Percentiles rank a stretch among this genome's conserved stretches.
phyloP scores from a whole-genome alignment of 2,113 vertebrate species.

The Cyanoramphus novaezelandiae region DNA sequence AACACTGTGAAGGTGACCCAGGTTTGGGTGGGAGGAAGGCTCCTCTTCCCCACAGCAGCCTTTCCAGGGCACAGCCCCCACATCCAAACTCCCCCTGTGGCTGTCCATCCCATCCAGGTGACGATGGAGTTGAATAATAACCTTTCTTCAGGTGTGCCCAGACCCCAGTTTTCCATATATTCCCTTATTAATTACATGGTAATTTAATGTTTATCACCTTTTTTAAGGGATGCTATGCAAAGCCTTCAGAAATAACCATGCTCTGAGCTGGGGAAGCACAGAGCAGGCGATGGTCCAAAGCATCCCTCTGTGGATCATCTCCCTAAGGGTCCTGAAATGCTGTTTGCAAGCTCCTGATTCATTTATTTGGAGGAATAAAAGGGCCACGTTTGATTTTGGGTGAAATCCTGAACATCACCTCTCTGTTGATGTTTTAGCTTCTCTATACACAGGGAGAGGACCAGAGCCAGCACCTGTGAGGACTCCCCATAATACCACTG shows the following conservation, averaged over 20 bases:
- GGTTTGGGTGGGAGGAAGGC: neutral
- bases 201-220: no score
- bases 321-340: no score
- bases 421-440: neutral
- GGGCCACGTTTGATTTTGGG: neutral
- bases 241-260: fast-evolving
- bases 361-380: neutral
- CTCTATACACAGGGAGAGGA: fast-evolving
- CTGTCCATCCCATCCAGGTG: neutral
- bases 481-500: fast-evolving
- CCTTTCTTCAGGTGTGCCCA: neutral
- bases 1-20: fast-evolving
- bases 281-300: fast-evolving
- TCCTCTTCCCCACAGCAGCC: neutral
- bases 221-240: neutral
- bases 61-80: fast-evolving
- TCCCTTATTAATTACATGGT: fast-evolving
- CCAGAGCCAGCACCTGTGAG: fast-evolving
- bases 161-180: fast-evolving
- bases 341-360: fast-evolving
- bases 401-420: neutral
- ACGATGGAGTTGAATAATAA: neutral
- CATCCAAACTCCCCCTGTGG: fast-evolving
- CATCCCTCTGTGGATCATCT: fast-evolving
- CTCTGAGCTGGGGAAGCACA: fast-evolving